These are phyloP conservation scores for Cremastinae sp. DNA, from an alignment of 2,888 invertebrate genomes.

Conservation along the genomic window DNA sequence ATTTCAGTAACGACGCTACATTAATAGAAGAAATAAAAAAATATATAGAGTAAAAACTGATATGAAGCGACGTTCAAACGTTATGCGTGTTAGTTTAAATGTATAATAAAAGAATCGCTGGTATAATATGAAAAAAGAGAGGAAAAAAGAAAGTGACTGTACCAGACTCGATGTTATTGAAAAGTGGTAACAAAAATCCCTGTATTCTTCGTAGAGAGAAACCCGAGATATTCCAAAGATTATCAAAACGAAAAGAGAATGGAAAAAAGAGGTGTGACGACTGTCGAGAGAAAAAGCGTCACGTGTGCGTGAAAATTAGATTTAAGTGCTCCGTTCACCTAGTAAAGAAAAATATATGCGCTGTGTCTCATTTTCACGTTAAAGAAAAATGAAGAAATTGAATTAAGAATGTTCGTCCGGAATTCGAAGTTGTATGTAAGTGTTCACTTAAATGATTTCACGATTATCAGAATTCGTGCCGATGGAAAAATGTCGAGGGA, in stretches of 20 bases:
- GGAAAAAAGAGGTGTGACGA: conserved; percentile 1
- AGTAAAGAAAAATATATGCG: conserved; percentile 32
- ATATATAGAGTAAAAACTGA: conserved; percentile 1
- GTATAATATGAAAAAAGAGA: conserved; percentile 7
- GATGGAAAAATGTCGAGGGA: not conserved
- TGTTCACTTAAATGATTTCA: conserved; percentile 1
- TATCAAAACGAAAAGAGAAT: conserved; percentile 32
- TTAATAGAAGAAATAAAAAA: too few species aligned
- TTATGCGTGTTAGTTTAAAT: conserved; percentile 36
- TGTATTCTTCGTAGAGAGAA: conserved; percentile 40
- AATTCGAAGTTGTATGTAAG: not conserved
- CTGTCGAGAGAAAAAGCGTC: conserved; percentile 31
- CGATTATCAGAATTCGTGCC: too few species aligned
- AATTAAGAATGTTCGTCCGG: conserved; percentile 15
- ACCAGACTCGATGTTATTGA: conserved; percentile 41
- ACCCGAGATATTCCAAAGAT: conserved; percentile 47
- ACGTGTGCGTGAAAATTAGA: conserved; percentile 38
- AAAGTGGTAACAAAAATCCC: conserved; percentile 14
- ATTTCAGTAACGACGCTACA: conserved; percentile 32
- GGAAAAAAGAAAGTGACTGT: conserved; percentile 2
- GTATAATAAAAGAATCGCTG: conserved; percentile 22
- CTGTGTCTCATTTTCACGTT: conserved; percentile 32
- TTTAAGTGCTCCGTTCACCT: conserved; percentile 30
- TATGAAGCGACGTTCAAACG: conserved; percentile 21
- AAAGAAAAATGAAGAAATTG: conserved; percentile 16